Evolutionary conservation across 1,140 invertebrate species (phyloP).

Genomic region (Scaptomyza graminum): DNA sequence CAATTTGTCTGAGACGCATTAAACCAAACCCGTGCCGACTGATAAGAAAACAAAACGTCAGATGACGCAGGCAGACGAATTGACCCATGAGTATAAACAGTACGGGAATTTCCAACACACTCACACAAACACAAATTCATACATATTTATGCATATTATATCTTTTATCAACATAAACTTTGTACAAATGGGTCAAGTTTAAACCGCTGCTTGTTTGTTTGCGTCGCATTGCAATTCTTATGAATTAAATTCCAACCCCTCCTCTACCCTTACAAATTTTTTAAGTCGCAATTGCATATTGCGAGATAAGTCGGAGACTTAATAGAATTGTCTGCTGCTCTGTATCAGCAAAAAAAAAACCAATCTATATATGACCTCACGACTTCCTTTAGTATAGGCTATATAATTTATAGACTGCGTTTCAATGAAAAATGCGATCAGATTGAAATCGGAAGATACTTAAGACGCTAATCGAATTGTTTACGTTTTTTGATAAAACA

Average conservation of each 20-base stretch:
- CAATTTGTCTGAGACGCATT: conserved; percentile 25
- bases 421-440: not conserved
- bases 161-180: not conserved
- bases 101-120: conserved; percentile 4
- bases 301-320: conserved; percentile 8
- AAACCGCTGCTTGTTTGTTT: conserved; percentile 28
- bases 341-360: conserved; percentile 17
- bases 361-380: conserved; percentile 10
- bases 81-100: not conserved
- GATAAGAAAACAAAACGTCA: conserved; percentile 3
- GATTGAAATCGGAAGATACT: not conserved
- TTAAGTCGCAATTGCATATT: conserved; percentile 36
- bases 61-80: conserved; percentile 10
- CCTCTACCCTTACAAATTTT: not conserved
- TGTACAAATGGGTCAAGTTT: conserved; percentile 60
- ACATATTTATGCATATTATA: not conserved
- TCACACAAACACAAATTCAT: not conserved
- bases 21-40: not conserved
- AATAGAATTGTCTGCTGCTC: conserved; percentile 5
- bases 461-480: not conserved
- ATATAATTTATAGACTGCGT: not conserved
- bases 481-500: no score
- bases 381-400: conserved; percentile 13
- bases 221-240: conserved; percentile 14
- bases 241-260: not conserved